A percentile compares a stretch with the other conserved stretches of the same genome.
Evolutionary conservation across 2,888 invertebrate genomes (phyloP).

Genomic region (Hydropsyche betteni): DNA sequence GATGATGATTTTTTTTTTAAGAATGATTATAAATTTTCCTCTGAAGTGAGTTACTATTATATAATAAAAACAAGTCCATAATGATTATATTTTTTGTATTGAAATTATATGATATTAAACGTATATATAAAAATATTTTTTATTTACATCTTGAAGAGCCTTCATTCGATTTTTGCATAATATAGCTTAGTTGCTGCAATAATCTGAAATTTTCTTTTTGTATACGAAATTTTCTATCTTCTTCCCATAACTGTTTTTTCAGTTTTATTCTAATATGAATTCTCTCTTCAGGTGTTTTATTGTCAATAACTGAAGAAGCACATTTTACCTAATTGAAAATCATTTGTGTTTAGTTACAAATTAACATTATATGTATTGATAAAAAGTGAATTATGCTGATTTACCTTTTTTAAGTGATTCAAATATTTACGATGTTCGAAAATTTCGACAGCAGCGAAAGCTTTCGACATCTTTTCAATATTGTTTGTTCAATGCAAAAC

Average conservation of each 20-base stretch:
- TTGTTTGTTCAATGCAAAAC: too few species aligned
- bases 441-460: conserved; percentile 39
- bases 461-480: conserved; percentile 42
- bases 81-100: too few species aligned
- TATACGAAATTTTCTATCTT: conserved; percentile 71
- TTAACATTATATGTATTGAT: too few species aligned
- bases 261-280: conserved; percentile 74
- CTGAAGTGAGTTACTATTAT: too few species aligned
- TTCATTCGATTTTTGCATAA: conserved; percentile 62
- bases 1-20: too few species aligned
- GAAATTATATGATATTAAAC: too few species aligned
- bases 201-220: conserved; percentile 75
- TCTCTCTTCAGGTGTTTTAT: conserved; percentile 68
- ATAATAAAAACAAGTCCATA: too few species aligned
- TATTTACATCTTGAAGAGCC: too few species aligned
- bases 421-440: conserved; percentile 45
- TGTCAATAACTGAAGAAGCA: conserved; percentile 75
- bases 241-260: conserved; percentile 75
- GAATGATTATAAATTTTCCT: too few species aligned
- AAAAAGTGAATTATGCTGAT: too few species aligned
- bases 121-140: too few species aligned
- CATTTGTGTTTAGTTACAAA: too few species aligned
- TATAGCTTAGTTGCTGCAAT: conserved; percentile 71
- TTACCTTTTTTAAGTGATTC: conserved; percentile 48
- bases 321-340: conserved; percentile 65